A percentile compares a stretch with the other conserved stretches of the same genome.
Conservation (phyloP, 2,797 vertebrate genomes). For the Rachycentron canadum region DNA sequence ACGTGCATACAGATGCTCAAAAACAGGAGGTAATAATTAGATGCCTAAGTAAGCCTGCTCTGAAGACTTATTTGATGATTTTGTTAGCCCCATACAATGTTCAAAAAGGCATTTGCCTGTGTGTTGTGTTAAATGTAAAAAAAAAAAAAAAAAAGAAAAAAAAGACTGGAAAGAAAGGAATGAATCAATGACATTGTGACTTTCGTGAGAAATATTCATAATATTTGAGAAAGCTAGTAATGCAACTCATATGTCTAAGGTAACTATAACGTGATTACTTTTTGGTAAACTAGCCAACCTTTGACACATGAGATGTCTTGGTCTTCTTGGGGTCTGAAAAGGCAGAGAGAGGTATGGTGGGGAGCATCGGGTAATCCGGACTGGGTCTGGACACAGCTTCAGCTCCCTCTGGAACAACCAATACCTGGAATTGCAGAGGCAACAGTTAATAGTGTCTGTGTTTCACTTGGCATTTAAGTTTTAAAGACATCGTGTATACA, state of each 20-base stretch:
- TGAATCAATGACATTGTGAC: conserved; percentile 4
- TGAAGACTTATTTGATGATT: conserved; percentile 32
- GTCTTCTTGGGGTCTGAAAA: conserved; percentile 99
- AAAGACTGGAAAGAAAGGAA: too few species aligned
- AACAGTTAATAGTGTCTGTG: neutral
- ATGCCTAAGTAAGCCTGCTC: conserved; percentile 35
- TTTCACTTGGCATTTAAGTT: neutral
- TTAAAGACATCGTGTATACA: neutral
- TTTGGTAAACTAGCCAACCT: conserved; percentile 88
- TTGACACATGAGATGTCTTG: conserved; percentile 95
- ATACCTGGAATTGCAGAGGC: conserved; percentile 84
- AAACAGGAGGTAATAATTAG: conserved; percentile 62
- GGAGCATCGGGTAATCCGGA: conserved; percentile 97
- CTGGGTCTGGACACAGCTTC: conserved; percentile 95
- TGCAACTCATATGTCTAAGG: neutral
- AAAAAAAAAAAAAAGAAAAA: too few species aligned
- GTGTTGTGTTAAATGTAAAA: neutral
- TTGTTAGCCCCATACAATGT: neutral
- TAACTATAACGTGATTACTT: neutral
- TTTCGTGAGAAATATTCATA: neutral
- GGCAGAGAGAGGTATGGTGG: conserved; percentile 97
- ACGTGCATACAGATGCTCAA: conserved; percentile 39
- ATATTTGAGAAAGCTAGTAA: neutral
- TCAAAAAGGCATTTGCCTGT: neutral
- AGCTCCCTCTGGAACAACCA: conserved; percentile 98